Evolutionary conservation across 30 jellyfish, hydroid and myxozoan genomes (phyloP), one percentile per base, ranked within the genome.

Genomic region (Aurelia aurita complex sp. Pacific): DNA sequence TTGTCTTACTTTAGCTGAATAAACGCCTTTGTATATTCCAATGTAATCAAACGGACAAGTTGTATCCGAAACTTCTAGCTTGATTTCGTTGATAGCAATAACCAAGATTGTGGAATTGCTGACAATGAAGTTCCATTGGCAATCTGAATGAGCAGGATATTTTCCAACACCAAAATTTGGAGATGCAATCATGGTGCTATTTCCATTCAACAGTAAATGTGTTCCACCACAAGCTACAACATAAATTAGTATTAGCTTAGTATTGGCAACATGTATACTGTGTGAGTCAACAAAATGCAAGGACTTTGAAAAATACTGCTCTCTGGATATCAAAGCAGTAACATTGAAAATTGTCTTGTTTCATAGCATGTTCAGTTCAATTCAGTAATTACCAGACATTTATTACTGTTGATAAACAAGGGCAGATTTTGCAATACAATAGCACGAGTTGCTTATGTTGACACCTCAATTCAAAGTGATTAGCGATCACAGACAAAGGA

Each of bases 141-240:
- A 61, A 13, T 61, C 11, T 13, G 70, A 61, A 12, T 61, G 3
- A 2, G 70, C 36, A 2, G 36, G 70, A 61, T 61, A 61, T 1
- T 10, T 10, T n/a, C 70, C 70, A 17, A 12, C 1, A 4, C 36
- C 36, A 29, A 17, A 17, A 17, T 14, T 14, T 29, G 33, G 70
- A 17, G 70, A 61, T 17, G 64, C 16, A 14, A 32, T 71, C 29
- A 0, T 6, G 4, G 10, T 60, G 67, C 81, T 52, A 8, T 71
- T 10, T 0, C 70, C 70, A 61, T 5, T n/a, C 3, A 12, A 61
- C 15, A 61, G 10, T 5, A 4, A 29, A 61, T 61, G 13, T 29
- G 69, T 33, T 73, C 69, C 35, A 73, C 29, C 38, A 73, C 61
- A 35, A 73, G 40, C 83, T 73, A 69, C 34, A 73, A 33, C 29